Evolutionary conservation across 2,113 vertebrate genomes (phyloP), one percentile per base, ranked within the genome.

Genomic region (Uropsilus gracilis): DNA sequence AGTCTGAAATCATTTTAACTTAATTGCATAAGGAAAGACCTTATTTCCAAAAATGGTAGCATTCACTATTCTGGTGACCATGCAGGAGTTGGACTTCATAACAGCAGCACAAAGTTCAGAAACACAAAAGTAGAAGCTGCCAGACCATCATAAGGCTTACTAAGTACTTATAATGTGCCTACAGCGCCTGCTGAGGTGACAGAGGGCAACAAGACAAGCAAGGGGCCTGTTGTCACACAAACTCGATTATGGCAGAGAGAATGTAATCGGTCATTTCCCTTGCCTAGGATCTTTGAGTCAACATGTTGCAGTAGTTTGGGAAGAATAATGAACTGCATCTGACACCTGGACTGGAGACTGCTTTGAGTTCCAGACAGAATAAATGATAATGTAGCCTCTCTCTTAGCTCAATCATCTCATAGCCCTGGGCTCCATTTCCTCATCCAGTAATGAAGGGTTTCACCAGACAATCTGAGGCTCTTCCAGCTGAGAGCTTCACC

Each of bases 311-410:
- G 1, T 72, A 48, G 9, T 44, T 46, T 18, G n/a, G 32, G 71
- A 86, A 90, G 34, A 92, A 80, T 37, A 95, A 55, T 55, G 13
- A 78, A 73, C 75, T 81, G 37, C 14, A 75, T 72, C 72, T 89
- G 78, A 90, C 32, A 73, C 57, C n/a, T 81, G 72, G 64, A 85
- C 8, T 71, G 57, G 76, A 55, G 13, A 68, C 50, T 44, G 24
- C 59, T 72, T 37, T 94, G 53, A 3, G 32, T 68, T 84, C 50
- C 32, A 69, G 48, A 88, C 37, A 92, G 69, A 95, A 94, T 46
- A 63, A 78, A 84, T 84, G 48, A 71, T 66, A 73, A 72, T 20
- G n/a, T 13, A 73, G 77, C 64, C 46, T 28, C 3, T 85, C 34
- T 73, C 22, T 30, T 90, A 46, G 42, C 26, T 91, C 24, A 63